Evolutionary conservation across 2,113 vertebrate species (phyloP).

Genomic region (Perognathus longimembris): DNA sequence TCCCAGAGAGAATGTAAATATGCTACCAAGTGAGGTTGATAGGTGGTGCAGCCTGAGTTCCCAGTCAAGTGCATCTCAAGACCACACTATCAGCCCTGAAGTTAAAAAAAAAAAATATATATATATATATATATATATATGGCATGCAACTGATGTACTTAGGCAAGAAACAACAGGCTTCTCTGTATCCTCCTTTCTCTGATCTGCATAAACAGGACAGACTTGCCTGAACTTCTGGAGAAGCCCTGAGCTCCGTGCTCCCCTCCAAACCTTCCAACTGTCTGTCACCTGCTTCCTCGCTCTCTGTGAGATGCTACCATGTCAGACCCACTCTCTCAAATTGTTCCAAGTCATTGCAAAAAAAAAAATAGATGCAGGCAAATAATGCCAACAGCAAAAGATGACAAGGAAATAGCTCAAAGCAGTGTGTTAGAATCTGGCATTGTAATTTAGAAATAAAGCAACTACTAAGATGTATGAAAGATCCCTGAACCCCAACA

Average conservation of each 20-base stretch:
- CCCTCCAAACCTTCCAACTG: neutral
- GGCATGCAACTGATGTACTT: slow-evolving; percentile 40
- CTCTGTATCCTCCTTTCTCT: slow-evolving; percentile 30
- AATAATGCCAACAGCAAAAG: neutral
- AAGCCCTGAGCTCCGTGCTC: neutral
- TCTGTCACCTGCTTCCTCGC: neutral
- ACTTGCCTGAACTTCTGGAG: neutral
- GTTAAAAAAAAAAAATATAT: slow-evolving; percentile 68
- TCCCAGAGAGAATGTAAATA: slow-evolving; percentile 68
- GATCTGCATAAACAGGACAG: slow-evolving; percentile 5
- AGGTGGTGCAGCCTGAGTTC: slow-evolving; percentile 53
- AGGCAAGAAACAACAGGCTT: neutral
- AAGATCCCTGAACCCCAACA: neutral
- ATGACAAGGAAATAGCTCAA: neutral
- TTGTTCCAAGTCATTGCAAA: neutral
- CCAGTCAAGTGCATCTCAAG: slow-evolving; percentile 31
- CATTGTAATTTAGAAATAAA: neutral
- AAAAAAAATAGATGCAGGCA: neutral
- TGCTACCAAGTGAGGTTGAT: slow-evolving; percentile 55
- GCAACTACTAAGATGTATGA: neutral
- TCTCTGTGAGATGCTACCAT: neutral
- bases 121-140: too few relatives aligned
- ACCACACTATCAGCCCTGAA: slow-evolving; percentile 48
- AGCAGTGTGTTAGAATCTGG: neutral
- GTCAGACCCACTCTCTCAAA: neutral